Base-by-base conservation (phyloP, 2,797 vertebrate species). In the Microctenopoma stevenorrisi region DNA sequence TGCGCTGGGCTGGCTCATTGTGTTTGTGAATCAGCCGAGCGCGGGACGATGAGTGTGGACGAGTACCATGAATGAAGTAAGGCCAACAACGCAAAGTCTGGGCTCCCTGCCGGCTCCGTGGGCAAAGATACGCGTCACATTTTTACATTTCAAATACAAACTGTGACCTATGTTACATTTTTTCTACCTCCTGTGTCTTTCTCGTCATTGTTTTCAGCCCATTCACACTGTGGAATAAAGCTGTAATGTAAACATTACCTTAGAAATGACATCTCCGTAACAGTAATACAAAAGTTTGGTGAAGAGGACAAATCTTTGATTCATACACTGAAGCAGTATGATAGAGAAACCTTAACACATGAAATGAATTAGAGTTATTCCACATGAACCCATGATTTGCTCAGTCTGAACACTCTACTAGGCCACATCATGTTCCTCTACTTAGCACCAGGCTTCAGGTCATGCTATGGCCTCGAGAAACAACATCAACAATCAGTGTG, bases 201-300 rank as follows among this genome's bases (percentile, higher is more conserved):
- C 40, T 25, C 48, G 28, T 43, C 11, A 15, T 50, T 46, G 8
- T 8, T 46, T 38, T 55, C 76, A 55, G 56, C 67, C 71, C 44
- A 6, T 56, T 43, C 64, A 51, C 72, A 70, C 37, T 4, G 28
- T 4, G 62, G 37, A 25, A 75, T 52, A 57, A 80, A 83, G 74
- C 68, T 18, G 64, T 30, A 64, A 78, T 59, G 76, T 78, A 81
- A 83, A 86, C 82, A 78, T 72, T 0, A 71, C 64, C 72, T 69
- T 66, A 80, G 85, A 88, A 87, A 85, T 76, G 84, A 87, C 42
- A 63, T 74, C 74, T 86, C 64, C 58, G 72, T 56, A 60, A 83
- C 73, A 82, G 67, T 54, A 55, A 82, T 82, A 87, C 49, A 88
- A 88, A 88, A 82, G 72, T 88, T 87, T 89, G 88, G 89, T 79